Base-by-base conservation (phyloP, 2,113 vertebrate species). In the Pygathrix nemaeus region DNA sequence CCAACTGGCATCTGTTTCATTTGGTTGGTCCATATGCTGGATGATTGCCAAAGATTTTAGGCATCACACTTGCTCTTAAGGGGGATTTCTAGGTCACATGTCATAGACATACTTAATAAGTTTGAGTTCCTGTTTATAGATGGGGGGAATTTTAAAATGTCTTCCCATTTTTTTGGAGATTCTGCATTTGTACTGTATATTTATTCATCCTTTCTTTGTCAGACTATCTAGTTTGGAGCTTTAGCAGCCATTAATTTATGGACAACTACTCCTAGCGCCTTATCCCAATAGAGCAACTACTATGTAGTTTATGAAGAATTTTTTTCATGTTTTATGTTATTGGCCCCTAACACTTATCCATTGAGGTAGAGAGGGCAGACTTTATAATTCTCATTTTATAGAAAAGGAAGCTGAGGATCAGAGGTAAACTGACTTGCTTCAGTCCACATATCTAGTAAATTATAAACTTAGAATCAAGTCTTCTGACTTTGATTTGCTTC, bases 11-110 rank as follows among this genome's bases (percentile, higher is more conserved):
- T 92, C 84, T 91, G 9, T 95, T 92, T 23, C 43, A 55, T 21
- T 86, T 85, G 79, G 11, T 92, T 94, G 52, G 23, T 90, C 11
- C 35, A 52, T 82, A 7, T 87, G 23, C 35, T 73, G 5, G 43
- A 76, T 73, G 40, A 86, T 89, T 75, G 68, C 68, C 90, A 9
- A 6, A 81, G 90, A 76, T 96, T 96, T 96, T 96, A 45, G 92
- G n/a, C 81, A 11, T 50, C 76, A 72, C 27, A 55, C 32, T 82
- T 75, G 23, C 76, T 86, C 73, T 61, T 82, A 21, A 96, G 7
- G 27, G 4, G 25, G 45, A 81, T 91, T 66, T 95, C 48, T 92
- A 90, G 50, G 64, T 82, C 75, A 82, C 6, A 72, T 48, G 7
- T 89, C 64, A 91, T 27, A 86, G 85, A 43, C 16, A 32, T 66